These are phyloP conservation scores for Rhinogobius similis DNA, from an alignment of 2,113 vertebrate species.

Conservation along the genomic window DNA sequence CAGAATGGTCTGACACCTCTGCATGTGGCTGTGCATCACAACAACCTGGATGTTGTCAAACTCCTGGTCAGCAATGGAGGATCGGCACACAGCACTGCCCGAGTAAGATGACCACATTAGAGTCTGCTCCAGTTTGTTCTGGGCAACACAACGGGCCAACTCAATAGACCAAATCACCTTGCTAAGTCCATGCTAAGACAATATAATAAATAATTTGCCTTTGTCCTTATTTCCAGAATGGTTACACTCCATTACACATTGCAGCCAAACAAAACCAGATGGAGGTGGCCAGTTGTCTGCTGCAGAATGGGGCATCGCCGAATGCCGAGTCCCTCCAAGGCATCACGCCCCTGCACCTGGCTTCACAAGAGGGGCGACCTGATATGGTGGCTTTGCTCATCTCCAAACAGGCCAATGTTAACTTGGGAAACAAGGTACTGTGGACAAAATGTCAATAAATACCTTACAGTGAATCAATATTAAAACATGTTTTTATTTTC, in stretches of 20 bases:
- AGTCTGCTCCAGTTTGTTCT: constrained; percentile 34
- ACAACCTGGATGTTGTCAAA: constrained; percentile 94
- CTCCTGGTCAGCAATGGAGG: constrained; percentile 91
- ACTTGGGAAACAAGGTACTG: constrained; percentile 91
- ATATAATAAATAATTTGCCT: neutral
- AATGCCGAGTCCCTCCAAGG: constrained; percentile 91
- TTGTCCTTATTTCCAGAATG: constrained; percentile 80
- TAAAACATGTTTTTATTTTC: neutral
- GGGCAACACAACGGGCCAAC: constrained; percentile 18
- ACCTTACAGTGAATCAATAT: neutral
- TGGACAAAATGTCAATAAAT: neutral
- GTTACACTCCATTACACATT: constrained; percentile 94
- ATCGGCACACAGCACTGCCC: constrained; percentile 89
- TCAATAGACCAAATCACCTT: neutral
- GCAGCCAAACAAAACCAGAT: constrained; percentile 96
- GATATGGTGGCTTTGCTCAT: constrained; percentile 93
- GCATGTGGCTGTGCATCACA: constrained; percentile 96
- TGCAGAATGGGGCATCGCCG: constrained; percentile 89
- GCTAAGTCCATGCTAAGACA: neutral
- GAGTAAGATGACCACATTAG: constrained; percentile 79
- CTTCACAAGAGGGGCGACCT: constrained; percentile 87
- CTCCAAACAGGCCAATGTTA: constrained; percentile 90
- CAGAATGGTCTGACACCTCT: constrained; percentile 98
- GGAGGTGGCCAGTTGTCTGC: constrained; percentile 88
- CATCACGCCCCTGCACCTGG: constrained; percentile 92